Evolutionary conservation across 1,140 invertebrate species (phyloP).

Genomic region (Halyomorpha halys): DNA sequence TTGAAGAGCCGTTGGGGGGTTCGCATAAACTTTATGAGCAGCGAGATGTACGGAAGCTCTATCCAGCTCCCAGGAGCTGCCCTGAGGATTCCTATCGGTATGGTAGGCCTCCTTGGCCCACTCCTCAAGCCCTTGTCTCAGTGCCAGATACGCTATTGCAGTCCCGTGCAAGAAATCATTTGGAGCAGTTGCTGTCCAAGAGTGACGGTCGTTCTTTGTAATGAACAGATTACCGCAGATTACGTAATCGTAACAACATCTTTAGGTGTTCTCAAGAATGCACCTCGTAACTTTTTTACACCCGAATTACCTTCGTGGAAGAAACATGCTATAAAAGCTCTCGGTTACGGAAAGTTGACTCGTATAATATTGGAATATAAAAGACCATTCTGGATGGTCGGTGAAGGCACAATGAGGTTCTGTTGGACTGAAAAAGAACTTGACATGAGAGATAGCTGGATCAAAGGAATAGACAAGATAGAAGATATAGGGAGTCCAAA

Average conservation of each 20-base stretch:
- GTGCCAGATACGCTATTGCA: slow-evolving; percentile 45
- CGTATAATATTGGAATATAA: slow-evolving; percentile 77
- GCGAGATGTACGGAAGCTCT: slow-evolving; percentile 21
- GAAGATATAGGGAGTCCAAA: slow-evolving; percentile 56
- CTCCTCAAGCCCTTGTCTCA: slow-evolving; percentile 49
- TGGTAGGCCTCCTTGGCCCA: slow-evolving; percentile 51
- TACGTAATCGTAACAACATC: slow-evolving; percentile 74
- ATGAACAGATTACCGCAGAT: slow-evolving; percentile 57
- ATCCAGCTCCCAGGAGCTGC: slow-evolving; percentile 47
- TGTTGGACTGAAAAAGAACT: slow-evolving; percentile 43
- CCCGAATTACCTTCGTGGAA: slow-evolving; percentile 63
- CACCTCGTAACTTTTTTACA: slow-evolving; percentile 59
- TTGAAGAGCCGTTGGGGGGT: slow-evolving; percentile 52
- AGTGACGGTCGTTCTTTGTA: slow-evolving; percentile 33
- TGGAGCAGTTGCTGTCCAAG: slow-evolving; percentile 44
- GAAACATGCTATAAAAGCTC: slow-evolving; percentile 56
- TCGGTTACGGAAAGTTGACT: slow-evolving; percentile 54
- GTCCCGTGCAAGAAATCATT: slow-evolving; percentile 48
- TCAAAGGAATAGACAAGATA: slow-evolving; percentile 33
- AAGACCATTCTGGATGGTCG: slow-evolving; percentile 58
- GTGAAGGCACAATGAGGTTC: slow-evolving; percentile 32
- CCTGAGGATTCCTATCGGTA: slow-evolving; percentile 50
- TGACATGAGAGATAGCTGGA: not conserved
- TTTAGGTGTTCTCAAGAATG: slow-evolving; percentile 70
- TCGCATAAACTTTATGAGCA: slow-evolving; percentile 2